Evolutionary conservation across 37 sponge, comb jelly and placozoan species (phyloP).

Genomic region (Chondrilla cf. caribensis): DNA sequence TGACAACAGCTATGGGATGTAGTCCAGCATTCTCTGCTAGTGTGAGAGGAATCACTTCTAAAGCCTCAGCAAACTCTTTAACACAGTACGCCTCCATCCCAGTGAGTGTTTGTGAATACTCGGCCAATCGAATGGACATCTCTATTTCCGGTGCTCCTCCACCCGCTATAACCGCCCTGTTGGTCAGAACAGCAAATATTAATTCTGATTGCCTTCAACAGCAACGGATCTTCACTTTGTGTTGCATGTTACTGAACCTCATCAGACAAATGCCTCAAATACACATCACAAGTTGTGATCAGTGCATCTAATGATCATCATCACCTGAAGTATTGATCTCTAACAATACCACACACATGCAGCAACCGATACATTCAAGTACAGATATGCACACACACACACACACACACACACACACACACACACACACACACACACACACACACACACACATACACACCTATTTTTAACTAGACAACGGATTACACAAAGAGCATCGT

Average conservation of each 20-base stretch:
- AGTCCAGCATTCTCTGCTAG: slow-evolving; percentile 99
- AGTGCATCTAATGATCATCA: no score
- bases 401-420: no score
- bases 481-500: slow-evolving; percentile 98
- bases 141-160: slow-evolving; percentile 99
- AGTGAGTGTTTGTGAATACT: slow-evolving; percentile 82
- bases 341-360: no score
- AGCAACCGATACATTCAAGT: no score
- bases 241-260: no score
- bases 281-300: slow-evolving; percentile 16
- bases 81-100: slow-evolving; percentile 97
- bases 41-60: slow-evolving; percentile 96
- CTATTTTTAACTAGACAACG: slow-evolving; percentile 96
- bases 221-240: no score
- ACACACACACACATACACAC: slow-evolving; percentile 28
- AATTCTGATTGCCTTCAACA: no score
- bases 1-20: slow-evolving; percentile 91
- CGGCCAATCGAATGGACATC: slow-evolving; percentile 79
- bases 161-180: slow-evolving; percentile 91
- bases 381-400: no score
- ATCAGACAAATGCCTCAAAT: slow-evolving; percentile 24
- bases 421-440: no score
- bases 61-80: slow-evolving; percentile 92
- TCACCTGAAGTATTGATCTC: no score
- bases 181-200: background rate